Base-by-base conservation (phyloP, 2,797 vertebrate species). In the Gorsachius magnificus region DNA sequence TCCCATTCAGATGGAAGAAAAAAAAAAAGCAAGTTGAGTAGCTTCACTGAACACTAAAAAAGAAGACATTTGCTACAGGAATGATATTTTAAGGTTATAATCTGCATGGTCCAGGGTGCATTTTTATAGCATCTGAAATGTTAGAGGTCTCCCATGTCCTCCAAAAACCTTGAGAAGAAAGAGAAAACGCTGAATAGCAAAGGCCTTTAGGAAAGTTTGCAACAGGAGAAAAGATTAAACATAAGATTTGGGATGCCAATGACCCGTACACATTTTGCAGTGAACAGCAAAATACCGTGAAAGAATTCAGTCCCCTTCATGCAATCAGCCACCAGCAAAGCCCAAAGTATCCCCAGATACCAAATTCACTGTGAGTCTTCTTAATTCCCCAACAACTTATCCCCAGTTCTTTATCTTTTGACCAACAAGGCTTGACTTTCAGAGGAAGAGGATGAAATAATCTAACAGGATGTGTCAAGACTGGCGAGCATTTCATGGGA, bases 1-100 rank as follows among this genome's bases (percentile, higher is more conserved):
- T 77, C 51, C 78, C 70, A 26, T 57, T 70, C 87, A 68, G 48
- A 66, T 41, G 6, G 17, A 43, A 41, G n/a, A 38, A 38, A 38
- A 41, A 88, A 86, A 46, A 70, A 60, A 41, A 19, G 18, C 69
- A 86, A 80, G 60, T 57, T 29, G 43, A 94, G 72, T 46, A 81
- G 53, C 60, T 90, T 84, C 92, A 51, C 0, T 71, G 41, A 93
- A 71, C 45, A 35, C 41, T 83, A 64, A 85, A 83, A 85, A 38
- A 64, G 18, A 61, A 96, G 25, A 92, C 43, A 75, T 60, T 93
- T 92, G 38, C 48, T 72, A 28, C 89, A 90, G 91, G 83, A 96
- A 97, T 81, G 83, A 86, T 79, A 87, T 71, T n/a, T 82, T 68
- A 51, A 64, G 36, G 28, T 69, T 78, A 26, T 41, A 56, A 50